Evolutionary conservation across 2,888 invertebrate genomes (phyloP), one percentile per base, ranked within the genome.

Genomic region (Eupithecia inturbata): DNA sequence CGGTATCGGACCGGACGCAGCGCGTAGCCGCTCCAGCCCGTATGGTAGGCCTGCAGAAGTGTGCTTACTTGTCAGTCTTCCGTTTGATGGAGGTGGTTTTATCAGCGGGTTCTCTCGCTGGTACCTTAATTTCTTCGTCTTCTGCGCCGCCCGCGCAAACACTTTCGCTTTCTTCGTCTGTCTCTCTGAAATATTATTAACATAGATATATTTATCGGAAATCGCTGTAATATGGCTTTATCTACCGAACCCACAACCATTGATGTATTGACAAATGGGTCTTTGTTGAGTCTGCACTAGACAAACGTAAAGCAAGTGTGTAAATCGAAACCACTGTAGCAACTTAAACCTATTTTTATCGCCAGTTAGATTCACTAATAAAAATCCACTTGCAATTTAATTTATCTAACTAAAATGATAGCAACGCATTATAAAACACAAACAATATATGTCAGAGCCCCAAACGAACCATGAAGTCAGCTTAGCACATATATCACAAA

Each of bases 101-200:
- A 79, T 92, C 74, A n/a, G 84, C 89, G n/a, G 91, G 63, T 93
- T n/a, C 89, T 91, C 1, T 87, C 87, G 77, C 92, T 19, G 63
- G 63, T 10, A 33, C 31, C 26, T 57, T 57, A 7, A 57, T 26
- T 10, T 64, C 62, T 12, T 62, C 63, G n/a, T 33, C 31, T 2
- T 33, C 94, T 0, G 84, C 89, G 26, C 91, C 93, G 22, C 89
- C 92, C 1, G 87, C 87, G 77, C 92, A 91, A 1, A 93, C 93
- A 53, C 92, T 92, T 77, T 94, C 94, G 64, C 93, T 93, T 76
- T 94, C 94, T 71, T 94, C 94, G 74, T 94, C 94, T 0, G 94
- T 94, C 76, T 94, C 94, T 76, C 94, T 94, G 82, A 5, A 36
- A 66, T 22, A n/a, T n/a, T n/a, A n/a, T n/a, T n/a, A n/a, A n/a